Evolutionary conservation across 2,797 vertebrate genomes (phyloP).

Genomic region (Coracias cyanogaster): DNA sequence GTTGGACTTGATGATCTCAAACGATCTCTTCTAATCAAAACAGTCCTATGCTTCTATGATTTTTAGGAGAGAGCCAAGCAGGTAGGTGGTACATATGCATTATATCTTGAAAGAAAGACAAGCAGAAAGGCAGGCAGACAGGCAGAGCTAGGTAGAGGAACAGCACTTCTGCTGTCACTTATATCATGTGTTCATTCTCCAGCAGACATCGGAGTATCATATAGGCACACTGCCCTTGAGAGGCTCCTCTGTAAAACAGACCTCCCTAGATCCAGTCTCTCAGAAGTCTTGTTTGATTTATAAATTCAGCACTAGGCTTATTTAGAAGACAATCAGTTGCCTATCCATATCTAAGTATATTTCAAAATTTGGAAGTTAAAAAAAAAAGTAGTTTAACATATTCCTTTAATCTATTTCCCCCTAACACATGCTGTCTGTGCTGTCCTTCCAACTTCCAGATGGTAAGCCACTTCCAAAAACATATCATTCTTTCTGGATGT

Average conservation of each 20-base stretch:
- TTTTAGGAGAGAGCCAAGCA: not conserved
- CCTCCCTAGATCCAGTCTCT: not conserved
- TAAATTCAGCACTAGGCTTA: not conserved
- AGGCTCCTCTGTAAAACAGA: not conserved
- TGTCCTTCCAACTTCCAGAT: not conserved
- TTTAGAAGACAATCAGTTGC: not conserved
- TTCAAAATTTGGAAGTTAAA: not conserved
- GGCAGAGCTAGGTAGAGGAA: not conserved
- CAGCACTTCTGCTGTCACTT: not conserved
- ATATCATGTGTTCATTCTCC: not conserved
- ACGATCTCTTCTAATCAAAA: too few species aligned
- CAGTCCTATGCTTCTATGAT: too few species aligned
- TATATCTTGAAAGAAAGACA: not conserved
- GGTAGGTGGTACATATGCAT: not conserved
- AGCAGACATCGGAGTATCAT: not conserved
- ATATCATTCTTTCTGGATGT: not conserved
- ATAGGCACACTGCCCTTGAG: fast-evolving
- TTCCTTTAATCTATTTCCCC: not conserved
- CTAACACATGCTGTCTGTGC: not conserved
- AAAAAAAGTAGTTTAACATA: not conserved
- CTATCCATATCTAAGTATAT: not conserved
- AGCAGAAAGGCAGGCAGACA: too few species aligned
- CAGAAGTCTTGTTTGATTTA: not conserved
- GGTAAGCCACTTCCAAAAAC: not conserved
- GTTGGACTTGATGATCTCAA: too few species aligned